Conservation (phyloP, 2,113 vertebrate species). For the Muntiacus reevesi region DNA sequence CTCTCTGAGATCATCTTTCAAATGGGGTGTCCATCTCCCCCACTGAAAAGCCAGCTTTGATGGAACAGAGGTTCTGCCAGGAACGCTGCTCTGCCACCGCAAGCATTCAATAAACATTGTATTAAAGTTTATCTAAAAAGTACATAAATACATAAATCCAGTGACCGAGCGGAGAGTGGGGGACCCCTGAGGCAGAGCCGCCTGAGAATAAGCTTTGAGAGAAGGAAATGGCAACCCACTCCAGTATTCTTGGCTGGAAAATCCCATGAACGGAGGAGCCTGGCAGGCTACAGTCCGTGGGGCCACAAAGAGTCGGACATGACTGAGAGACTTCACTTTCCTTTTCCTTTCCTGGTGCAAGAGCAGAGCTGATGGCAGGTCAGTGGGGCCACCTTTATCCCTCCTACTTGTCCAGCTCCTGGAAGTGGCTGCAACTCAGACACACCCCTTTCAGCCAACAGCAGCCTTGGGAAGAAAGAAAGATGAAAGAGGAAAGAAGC, state of each 20-base stretch:
- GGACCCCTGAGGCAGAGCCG: fast-evolving
- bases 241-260: background rate
- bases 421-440: background rate
- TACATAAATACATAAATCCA: background rate
- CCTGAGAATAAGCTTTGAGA: background rate
- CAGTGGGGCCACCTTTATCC: no score
- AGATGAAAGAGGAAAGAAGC: fast-evolving
- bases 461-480: background rate
- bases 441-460: fast-evolving
- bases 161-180: fast-evolving
- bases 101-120: background rate
- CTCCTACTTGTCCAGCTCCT: background rate
- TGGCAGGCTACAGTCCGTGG: background rate
- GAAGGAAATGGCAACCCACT: background rate
- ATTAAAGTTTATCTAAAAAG: background rate
- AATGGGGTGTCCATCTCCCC: fast-evolving
- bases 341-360: background rate
- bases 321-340: background rate
- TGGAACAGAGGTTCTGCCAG: fast-evolving
- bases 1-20: fast-evolving
- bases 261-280: background rate
- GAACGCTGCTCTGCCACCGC: fast-evolving
- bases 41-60: background rate
- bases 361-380: background rate
- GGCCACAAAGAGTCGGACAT: background rate